Evolutionary conservation across 2,888 invertebrate species (phyloP).

Genomic region (Ametastegia equiseti): DNA sequence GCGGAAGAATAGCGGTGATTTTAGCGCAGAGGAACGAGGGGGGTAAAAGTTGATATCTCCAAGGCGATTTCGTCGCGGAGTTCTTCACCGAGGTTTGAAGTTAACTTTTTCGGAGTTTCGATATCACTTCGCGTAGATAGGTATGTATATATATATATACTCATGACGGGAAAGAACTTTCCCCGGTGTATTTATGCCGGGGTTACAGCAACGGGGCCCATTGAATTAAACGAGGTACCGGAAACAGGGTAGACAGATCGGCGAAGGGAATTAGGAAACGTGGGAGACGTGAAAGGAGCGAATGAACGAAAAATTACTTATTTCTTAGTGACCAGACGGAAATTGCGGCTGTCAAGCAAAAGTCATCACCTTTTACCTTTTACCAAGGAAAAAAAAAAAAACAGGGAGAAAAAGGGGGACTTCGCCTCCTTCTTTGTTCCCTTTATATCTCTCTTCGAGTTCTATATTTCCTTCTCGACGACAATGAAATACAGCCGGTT

Average conservation of each 20-base stretch:
- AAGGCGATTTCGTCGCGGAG: conserved; percentile 12
- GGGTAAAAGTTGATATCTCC: conserved; percentile 18
- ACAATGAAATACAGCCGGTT: conserved; percentile 25
- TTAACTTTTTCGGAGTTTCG: conserved; percentile 3
- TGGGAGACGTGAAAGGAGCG: not conserved
- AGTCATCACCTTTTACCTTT: conserved; percentile 18
- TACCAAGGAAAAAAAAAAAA: no score
- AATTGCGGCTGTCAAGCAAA: conserved; percentile 25
- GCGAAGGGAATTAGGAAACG: conserved; percentile 7
- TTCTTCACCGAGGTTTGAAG: not conserved
- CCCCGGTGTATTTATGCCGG: not conserved
- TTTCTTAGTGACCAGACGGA: conserved; percentile 27
- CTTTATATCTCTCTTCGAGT: not conserved
- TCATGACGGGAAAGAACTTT: conserved; percentile 21
- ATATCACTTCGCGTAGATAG: not conserved
- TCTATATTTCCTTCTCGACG: not conserved
- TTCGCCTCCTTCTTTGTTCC: not conserved
- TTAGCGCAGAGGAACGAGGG: not conserved
- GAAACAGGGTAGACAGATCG: conserved; percentile 28
- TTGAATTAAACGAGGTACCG: conserved; percentile 20
- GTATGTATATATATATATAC: no score
- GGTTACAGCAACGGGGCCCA: conserved; percentile 6
- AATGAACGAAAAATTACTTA: conserved; percentile 24
- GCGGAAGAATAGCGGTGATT: conserved; percentile 26
- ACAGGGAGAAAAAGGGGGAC: not conserved